Conservation (phyloP, 2,113 vertebrate genomes). For the Nibea albiflora region DNA sequence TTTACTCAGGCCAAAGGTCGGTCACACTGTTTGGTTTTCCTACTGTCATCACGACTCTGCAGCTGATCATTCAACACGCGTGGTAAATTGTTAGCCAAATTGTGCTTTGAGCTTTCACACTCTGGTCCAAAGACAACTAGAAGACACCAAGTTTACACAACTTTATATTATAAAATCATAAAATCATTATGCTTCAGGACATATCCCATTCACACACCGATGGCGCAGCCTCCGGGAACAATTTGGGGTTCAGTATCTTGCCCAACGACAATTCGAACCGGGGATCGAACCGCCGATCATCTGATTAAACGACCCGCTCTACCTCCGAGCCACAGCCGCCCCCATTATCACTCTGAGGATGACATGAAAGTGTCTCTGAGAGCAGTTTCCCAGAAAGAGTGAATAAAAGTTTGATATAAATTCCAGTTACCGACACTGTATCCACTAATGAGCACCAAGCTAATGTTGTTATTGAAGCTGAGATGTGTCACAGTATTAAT, state of each 20-base stretch:
- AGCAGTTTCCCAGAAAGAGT: background rate
- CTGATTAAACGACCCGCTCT: too few species aligned
- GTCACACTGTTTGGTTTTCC: constrained; percentile 10
- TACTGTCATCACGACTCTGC: constrained; percentile 4
- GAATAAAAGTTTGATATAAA: too few species aligned
- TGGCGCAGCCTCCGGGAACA: too few species aligned
- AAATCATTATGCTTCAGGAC: background rate
- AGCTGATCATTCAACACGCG: constrained; percentile 39
- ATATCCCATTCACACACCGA: too few species aligned
- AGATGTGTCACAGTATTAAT: constrained; percentile 2
- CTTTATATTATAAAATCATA: background rate
- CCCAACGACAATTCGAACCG: too few species aligned
- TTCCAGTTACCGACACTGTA: background rate
- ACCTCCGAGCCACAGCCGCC: too few species aligned
- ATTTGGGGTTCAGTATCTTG: too few species aligned
- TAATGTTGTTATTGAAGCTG: background rate
- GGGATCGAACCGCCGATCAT: too few species aligned
- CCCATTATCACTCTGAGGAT: too few species aligned
- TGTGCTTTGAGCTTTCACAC: background rate
- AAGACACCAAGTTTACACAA: background rate
- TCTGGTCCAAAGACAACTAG: background rate
- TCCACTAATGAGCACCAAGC: background rate
- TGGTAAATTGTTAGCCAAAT: constrained; percentile 11
- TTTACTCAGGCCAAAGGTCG: constrained; percentile 54
- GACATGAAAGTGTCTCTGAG: background rate